Evolutionary conservation across 2,113 vertebrate species (phyloP).

Genomic region (Vidua macroura): DNA sequence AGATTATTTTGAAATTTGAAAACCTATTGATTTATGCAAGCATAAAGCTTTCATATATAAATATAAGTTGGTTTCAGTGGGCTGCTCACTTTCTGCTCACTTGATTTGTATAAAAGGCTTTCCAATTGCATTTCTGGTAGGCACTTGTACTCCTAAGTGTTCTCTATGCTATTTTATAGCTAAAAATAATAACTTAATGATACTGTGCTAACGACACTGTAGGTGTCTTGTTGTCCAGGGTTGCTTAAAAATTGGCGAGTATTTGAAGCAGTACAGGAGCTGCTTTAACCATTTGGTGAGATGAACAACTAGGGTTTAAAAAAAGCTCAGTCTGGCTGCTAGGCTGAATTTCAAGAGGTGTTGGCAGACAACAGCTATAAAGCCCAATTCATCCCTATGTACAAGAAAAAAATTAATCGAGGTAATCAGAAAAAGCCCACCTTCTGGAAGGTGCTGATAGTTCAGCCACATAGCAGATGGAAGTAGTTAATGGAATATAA

Average conservation of each 20-base stretch:
- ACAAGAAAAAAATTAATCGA: background rate
- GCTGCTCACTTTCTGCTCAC: background rate
- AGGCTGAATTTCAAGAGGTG: background rate
- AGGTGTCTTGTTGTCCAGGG: background rate
- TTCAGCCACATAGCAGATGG: background rate
- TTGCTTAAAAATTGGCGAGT: background rate
- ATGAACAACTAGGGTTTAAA: background rate
- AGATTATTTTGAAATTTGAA: background rate
- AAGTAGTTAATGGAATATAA: background rate
- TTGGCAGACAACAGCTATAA: background rate
- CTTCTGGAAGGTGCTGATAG: background rate
- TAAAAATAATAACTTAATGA: background rate
- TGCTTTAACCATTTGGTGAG: background rate
- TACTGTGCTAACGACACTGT: background rate
- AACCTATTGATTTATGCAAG: background rate
- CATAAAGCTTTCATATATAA: background rate
- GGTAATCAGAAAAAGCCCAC: background rate
- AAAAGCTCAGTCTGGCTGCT: background rate
- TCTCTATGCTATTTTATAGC: background rate
- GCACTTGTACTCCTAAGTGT: background rate
- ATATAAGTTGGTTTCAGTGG: background rate
- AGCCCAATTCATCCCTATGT: background rate
- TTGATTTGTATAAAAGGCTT: background rate
- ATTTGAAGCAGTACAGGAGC: background rate
- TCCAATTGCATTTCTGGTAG: background rate